phyloP scores from a whole-genome alignment of 2,888 invertebrate species.

The Cephus pygmeus region DNA sequence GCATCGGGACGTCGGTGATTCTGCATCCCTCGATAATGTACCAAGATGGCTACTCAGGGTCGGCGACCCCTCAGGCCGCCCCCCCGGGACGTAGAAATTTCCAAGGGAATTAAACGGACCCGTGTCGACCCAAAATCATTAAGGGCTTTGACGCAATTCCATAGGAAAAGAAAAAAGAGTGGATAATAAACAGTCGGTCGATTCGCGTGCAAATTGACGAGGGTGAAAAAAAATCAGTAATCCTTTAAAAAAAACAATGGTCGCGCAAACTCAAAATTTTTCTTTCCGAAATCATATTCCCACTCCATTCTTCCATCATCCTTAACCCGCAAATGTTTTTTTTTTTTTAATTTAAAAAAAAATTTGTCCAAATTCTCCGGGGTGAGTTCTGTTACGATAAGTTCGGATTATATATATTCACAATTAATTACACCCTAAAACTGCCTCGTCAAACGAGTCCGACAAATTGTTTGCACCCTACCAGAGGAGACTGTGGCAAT shows the following conservation, averaged over 20 bases:
- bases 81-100: neutral
- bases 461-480: neutral
- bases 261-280: too few species aligned
- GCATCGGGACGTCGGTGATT: neutral
- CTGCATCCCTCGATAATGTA: neutral
- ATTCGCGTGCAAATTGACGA: too few species aligned
- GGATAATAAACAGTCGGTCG: neutral
- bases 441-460: neutral
- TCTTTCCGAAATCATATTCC: too few species aligned
- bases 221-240: neutral
- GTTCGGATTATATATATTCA: neutral
- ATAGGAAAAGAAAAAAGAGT: neutral
- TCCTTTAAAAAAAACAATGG: too few species aligned
- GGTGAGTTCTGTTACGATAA: neutral
- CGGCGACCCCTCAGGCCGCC: too few species aligned
- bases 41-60: neutral
- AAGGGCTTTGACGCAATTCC: neutral
- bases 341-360: neutral
- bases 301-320: neutral
- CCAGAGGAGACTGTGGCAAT: neutral
- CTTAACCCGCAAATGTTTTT: neutral
- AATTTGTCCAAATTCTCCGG: neutral
- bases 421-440: neutral
- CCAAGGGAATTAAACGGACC: neutral
- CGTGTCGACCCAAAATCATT: neutral